These are phyloP conservation scores for Eulemur albifrons DNA, from an alignment of 2,797 vertebrate species.

Conservation along the genomic window DNA sequence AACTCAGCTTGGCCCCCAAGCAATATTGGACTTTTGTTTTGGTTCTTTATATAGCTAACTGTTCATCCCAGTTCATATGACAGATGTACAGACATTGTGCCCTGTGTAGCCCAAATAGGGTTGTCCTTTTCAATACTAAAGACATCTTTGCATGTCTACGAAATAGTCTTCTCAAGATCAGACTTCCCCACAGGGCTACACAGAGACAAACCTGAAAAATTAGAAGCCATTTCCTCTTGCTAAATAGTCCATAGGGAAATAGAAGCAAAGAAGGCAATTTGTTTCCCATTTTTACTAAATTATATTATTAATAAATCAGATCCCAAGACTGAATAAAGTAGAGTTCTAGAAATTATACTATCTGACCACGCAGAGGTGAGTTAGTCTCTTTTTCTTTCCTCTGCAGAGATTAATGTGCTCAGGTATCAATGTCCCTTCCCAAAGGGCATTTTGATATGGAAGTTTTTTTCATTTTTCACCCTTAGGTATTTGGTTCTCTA, in stretches of 20 bases:
- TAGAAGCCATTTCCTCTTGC: not conserved
- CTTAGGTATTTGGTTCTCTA: not conserved
- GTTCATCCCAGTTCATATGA: not conserved
- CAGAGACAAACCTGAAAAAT: not conserved
- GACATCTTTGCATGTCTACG: not conserved
- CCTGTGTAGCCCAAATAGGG: not conserved
- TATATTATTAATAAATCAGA: not conserved
- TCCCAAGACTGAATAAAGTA: not conserved
- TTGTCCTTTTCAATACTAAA: not conserved
- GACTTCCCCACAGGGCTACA: not conserved
- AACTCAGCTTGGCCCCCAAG: not conserved
- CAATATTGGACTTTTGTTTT: not conserved
- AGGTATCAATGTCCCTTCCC: not conserved
- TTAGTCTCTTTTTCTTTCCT: not conserved
- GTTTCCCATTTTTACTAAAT: not conserved
- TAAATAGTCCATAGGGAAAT: not conserved
- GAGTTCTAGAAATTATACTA: not conserved
- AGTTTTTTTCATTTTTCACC: not conserved
- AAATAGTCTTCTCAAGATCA: not conserved
- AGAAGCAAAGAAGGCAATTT: not conserved
- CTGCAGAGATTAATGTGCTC: not conserved
- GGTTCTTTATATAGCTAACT: not conserved
- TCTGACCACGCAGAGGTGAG: not conserved
- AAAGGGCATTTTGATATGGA: not conserved
- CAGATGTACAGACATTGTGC: not conserved